Evolutionary conservation across 2,888 invertebrate species (phyloP).

Genomic region (Ectemnius cavifrons): DNA sequence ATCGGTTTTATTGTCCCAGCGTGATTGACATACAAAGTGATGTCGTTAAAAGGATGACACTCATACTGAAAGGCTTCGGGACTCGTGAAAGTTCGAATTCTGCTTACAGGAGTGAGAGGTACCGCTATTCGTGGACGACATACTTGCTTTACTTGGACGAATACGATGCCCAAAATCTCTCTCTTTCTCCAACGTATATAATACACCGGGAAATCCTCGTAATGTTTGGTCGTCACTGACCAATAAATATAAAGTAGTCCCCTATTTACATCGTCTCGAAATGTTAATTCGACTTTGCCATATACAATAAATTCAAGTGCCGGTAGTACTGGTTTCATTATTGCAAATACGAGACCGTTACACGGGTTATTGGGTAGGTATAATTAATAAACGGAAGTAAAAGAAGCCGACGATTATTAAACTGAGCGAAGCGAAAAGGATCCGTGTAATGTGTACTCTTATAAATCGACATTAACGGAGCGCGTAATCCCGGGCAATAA

Average conservation of each 20-base stretch:
- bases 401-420: not conserved
- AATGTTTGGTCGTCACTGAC: too few relatives aligned
- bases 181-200: slow-evolving; percentile 45
- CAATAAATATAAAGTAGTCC: too few relatives aligned
- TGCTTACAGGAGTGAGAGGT: slow-evolving; percentile 57
- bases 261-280: too few relatives aligned
- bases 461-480: not conserved
- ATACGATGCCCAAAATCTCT: slow-evolving; percentile 54
- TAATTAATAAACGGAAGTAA: not conserved
- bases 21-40: slow-evolving; percentile 42
- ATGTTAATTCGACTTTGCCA: not conserved
- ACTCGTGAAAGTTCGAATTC: slow-evolving; percentile 61
- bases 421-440: not conserved
- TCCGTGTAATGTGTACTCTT: not conserved
- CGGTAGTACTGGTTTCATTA: not conserved
- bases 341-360: not conserved
- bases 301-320: not conserved
- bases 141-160: slow-evolving; percentile 67
- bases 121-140: slow-evolving; percentile 75
- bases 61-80: slow-evolving; percentile 27
- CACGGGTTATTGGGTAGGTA: not conserved
- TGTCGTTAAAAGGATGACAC: slow-evolving; percentile 39
- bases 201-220: slow-evolving; percentile 38
- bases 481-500: not conserved
- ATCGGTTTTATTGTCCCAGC: slow-evolving; percentile 11